Conservation (phyloP, 1,140 invertebrate genomes). For the Batillaria attramentaria region DNA sequence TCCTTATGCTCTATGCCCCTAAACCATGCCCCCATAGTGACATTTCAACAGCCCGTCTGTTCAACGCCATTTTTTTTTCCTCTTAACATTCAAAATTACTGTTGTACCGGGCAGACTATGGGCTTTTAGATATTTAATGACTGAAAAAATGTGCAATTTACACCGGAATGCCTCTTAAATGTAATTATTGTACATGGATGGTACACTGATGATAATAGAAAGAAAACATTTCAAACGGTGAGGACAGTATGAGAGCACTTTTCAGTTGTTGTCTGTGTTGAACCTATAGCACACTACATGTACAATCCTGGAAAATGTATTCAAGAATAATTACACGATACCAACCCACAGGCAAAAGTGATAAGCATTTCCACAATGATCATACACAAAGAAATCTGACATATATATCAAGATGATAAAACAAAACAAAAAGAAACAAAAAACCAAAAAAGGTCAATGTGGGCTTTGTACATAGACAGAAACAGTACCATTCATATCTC, state of each 20-base stretch:
- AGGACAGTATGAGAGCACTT: slow-evolving; percentile 22
- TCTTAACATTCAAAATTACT: not conserved
- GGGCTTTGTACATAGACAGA: slow-evolving; percentile 34
- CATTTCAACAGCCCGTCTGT: not conserved
- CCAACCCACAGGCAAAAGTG: slow-evolving; percentile 32
- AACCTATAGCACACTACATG: slow-evolving; percentile 18
- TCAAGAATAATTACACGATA: slow-evolving; percentile 31
- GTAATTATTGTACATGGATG: slow-evolving; percentile 7
- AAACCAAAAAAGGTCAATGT: slow-evolving; percentile 29
- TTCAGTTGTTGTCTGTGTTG: not conserved
- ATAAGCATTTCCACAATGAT: slow-evolving; percentile 30
- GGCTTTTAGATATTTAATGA: slow-evolving; percentile 9
- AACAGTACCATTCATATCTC: slow-evolving; percentile 30
- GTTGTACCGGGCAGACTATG: not conserved
- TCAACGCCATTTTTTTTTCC: not conserved
- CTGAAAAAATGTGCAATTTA: slow-evolving; percentile 11
- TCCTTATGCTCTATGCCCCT: not conserved
- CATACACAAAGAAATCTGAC: slow-evolving; percentile 26
- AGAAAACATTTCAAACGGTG: not conserved
- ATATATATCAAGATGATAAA: slow-evolving; percentile 9
- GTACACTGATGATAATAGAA: slow-evolving; percentile 10
- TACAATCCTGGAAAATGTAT: not conserved
- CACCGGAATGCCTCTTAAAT: slow-evolving; percentile 34
- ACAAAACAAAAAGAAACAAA: slow-evolving; percentile 25
- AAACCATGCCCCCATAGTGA: not conserved